Base-by-base conservation (phyloP, 2,888 invertebrate species). In the Fragum fragum region DNA sequence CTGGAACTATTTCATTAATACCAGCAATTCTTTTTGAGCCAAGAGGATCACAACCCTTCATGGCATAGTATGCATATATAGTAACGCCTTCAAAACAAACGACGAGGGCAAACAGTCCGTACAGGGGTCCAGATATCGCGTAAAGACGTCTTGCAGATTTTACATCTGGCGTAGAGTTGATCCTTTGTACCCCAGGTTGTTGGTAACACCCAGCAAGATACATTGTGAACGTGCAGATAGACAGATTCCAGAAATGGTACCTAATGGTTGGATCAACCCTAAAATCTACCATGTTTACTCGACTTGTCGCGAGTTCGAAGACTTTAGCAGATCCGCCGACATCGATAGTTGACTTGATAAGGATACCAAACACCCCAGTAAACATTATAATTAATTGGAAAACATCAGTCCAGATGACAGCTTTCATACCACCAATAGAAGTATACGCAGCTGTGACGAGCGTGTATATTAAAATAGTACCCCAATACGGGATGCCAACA, bases 401-500 rank as follows among this genome's bases (percentile, higher is more conserved):
- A 0, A 80, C 80, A n/a, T 80, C 80, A 0, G 80, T 76, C 80
- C 80, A 80, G 14, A 80, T 80, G 3, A 80, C 80, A 11, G 76
- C 76, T 21, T 73, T 76, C 23, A 80, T 72, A 6, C 80, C 80
- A 18, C 80, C 80, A 14, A 80, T 68, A 6, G 80, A 80, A 14
- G 80, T 80, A 36, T 80, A 80, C 1, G 72, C 61, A 7, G 76
- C 55, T 0, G 80, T 73, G 0, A 76, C 69, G 0, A 42, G 11
- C 1, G 76, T 73, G 23, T 73, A 76, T 9, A 69, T 52, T 5
- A 80, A 23, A 6, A 80, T 69, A 18, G 80, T 76, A 14, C 66
- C 76, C 80, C 80, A 80, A 39, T 57, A 73, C 16, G 80, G 80
- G 6, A 80, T 76, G 0, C 70, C 61, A 21, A 73, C 59, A 1